These are phyloP conservation scores for Podarcis muralis DNA, from an alignment of 2,113 vertebrate genomes.

Conservation along the genomic window DNA sequence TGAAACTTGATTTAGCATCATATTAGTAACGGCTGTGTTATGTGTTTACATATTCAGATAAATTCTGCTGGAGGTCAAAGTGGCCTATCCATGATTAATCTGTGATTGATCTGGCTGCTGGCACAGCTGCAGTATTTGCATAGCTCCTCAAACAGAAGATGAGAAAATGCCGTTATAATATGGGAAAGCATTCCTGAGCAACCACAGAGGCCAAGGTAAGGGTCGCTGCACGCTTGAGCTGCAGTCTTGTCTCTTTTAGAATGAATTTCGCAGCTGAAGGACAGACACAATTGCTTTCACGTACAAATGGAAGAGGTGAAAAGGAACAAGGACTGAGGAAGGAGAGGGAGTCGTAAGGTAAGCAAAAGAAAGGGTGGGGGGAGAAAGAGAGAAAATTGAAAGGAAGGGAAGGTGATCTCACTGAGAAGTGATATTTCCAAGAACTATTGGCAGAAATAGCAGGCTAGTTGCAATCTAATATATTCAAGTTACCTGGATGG, in stretches of 20 bases:
- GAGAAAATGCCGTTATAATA: conserved; percentile 16
- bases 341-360: neutral
- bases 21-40: conserved; percentile 62
- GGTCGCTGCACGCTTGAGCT: conserved; percentile 39
- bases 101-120: conserved; percentile 59
- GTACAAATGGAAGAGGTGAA: conserved; percentile 18
- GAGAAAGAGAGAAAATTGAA: neutral
- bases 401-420: neutral
- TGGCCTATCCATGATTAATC: conserved; percentile 56
- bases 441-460: neutral
- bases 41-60: conserved; percentile 63
- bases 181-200: conserved; percentile 36
- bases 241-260: conserved; percentile 49
- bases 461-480: neutral
- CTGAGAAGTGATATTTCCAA: neutral
- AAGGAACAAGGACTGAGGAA: neutral
- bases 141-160: conserved; percentile 44
- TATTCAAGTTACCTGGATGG: neutral
- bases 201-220: conserved; percentile 53
- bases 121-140: conserved; percentile 44
- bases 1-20: conserved; percentile 24
- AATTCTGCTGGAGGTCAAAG: conserved; percentile 59
- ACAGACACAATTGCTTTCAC: conserved; percentile 49
- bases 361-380: conserved; percentile 20
- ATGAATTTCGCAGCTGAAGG: conserved; percentile 55